phyloP scores from a whole-genome alignment of 2,113 vertebrate species.

The Cairina moschata region DNA sequence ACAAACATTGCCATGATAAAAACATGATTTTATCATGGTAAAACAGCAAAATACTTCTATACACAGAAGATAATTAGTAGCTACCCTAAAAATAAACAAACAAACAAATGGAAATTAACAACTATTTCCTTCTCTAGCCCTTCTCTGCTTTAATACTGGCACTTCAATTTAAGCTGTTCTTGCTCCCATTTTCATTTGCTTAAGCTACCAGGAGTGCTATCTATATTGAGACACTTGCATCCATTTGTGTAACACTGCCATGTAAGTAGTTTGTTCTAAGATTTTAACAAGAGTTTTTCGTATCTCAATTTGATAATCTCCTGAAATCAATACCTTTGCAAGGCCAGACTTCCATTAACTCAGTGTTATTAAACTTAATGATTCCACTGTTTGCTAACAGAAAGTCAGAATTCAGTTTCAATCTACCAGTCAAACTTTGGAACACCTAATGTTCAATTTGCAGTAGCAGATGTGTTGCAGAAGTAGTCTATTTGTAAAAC shows the following conservation, averaged over 20 bases:
- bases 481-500: not conserved
- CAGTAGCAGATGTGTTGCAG: not conserved
- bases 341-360: not conserved
- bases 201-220: not conserved
- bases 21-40: not conserved
- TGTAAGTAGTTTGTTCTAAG: constrained; percentile 29
- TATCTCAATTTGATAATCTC: constrained; percentile 42
- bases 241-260: not conserved
- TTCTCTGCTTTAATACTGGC: not conserved
- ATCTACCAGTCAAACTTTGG: constrained; percentile 6
- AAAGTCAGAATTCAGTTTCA: constrained; percentile 43
- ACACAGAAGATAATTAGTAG: not conserved
- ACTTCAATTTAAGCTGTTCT: not conserved
- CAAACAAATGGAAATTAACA: not conserved
- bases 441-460: constrained; percentile 39
- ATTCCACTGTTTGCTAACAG: constrained; percentile 6
- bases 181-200: constrained; percentile 5
- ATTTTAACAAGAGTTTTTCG: constrained; percentile 35
- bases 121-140: not conserved
- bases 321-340: constrained; percentile 21
- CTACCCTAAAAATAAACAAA: not conserved
- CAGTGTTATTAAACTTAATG: constrained; percentile 2
- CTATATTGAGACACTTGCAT: not conserved
- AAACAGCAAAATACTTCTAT: not conserved
- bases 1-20: too few relatives aligned